Evolutionary conservation across 2,113 vertebrate genomes (phyloP), one percentile per base, ranked within the genome.

Genomic region (Athene cunicularia): DNA sequence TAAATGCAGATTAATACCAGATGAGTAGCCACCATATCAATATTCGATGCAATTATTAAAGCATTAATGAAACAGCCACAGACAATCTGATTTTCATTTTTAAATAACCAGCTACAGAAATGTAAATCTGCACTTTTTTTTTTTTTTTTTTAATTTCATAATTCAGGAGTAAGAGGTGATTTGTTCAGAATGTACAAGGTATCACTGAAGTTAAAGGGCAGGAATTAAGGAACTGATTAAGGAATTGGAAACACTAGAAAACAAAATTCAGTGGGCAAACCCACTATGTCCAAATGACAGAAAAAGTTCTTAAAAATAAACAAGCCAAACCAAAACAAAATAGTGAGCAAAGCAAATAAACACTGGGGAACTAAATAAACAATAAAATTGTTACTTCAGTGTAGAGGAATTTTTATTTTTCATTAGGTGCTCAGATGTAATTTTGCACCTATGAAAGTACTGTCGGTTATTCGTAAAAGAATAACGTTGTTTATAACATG

Each of bases 1-100:
- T 68, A 91, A 93, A 95, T 84, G 76, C 76, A 95, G 82, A 92
- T 91, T 86, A 93, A 90, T 91, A 76, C 47, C 62, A 39, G 33
- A 35, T 19, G 59, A 68, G 28, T 45, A 91, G 53, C 74, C 86
- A 56, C 24, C 8, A 47, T 6, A 84, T 86, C 60, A 93, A 96
- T 90, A 96, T 71, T 72, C 64, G 80, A 59, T 14, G 5, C 22
- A 89, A 72, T 81, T 81, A 92, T 53, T 93, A 81, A 79, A 93
- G 47, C 4, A 2, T 45, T 88, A 91, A 79, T 63, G 43, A 76
- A 96, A 60, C 5, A 79, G 70, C 19, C 59, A 59, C 20, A 75
- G 58, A 86, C 32, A 79, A 80, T 9, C 23, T 47, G 30, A 85
- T 52, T 79, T 80, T 47, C 5, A 30, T 66, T 91, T 90, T 85